Evolutionary conservation across 2,888 invertebrate genomes (phyloP), one percentile per base, ranked within the genome.

Genomic region (Cataglyphis cursor): DNA sequence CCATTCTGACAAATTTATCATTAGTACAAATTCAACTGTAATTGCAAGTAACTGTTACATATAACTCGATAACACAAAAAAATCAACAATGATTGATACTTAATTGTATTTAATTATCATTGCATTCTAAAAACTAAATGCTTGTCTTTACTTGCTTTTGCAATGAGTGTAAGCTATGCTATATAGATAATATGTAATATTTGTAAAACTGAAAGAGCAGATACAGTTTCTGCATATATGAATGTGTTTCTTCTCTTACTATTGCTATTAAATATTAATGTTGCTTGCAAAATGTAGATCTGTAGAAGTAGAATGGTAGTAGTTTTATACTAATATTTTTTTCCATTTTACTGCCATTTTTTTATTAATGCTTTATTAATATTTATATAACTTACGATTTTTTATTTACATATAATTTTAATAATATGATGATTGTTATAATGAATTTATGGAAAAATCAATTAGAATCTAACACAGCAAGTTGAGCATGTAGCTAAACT

Each of bases 31-130:
- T 31, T 62, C 28, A 66, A 62, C 21, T 84, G 62, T 74, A 84
- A 28, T 76, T 82, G 70, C 82, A 89, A 86, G 75, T 82, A 83
- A 85, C 74, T 61, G 76, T 84, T 81, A 81, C 35, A 64, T 73
- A 70, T 82, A 82, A 68, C 31, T 78, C 3, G 31, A 70, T 66
- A 57, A 76, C 54, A 62, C 28, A 38, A 31, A 64, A 75, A 31
- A 59, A 57, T 78, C 12, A 10, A 44, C 28, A 78, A 51, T 24
- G 4, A 21, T 3, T 35, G 31, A 51, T 51, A 51, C 12, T 62
- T 38, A 62, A 44, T 73, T 38, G n/a, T 18, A 35, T 35, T 54
- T 38, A 28, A 66, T 31, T 35, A 48, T 76, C 24, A 38, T 54
- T 31, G 73, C 48, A 41, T 75, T 64, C 66, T 38, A 64, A 62